phyloP scores from a whole-genome alignment of 2,888 invertebrate species.

The Xanthia togata region DNA sequence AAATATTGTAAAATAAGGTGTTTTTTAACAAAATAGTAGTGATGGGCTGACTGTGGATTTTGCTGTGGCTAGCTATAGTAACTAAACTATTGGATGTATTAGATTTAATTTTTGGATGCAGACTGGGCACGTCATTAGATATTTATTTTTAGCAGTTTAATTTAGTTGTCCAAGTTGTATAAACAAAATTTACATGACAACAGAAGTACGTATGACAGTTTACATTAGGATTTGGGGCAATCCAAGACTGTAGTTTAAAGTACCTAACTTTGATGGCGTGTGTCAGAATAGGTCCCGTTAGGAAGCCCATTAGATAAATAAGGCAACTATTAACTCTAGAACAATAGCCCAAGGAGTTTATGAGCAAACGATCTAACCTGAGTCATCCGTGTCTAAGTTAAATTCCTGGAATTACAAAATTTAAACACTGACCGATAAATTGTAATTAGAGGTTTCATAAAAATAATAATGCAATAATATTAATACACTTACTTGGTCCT shows the following conservation, averaged over 20 bases:
- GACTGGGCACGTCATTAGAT: no score
- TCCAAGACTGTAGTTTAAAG: conserved; percentile 25
- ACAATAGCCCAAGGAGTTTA: conserved; percentile 46
- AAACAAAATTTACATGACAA: no score
- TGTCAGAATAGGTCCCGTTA: conserved; percentile 34
- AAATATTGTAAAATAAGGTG: no score
- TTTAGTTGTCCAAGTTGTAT: no score
- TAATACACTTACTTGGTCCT: conserved; percentile 81
- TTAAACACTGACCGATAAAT: background rate
- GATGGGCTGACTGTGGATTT: no score
- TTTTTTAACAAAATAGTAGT: no score
- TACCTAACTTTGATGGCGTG: background rate
- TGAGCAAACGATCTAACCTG: conserved; percentile 28
- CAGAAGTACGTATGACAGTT: background rate
- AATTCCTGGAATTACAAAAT: conserved; percentile 25
- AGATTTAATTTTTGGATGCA: no score
- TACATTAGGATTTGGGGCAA: conserved; percentile 4
- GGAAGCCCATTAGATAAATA: conserved; percentile 46
- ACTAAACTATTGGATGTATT: no score
- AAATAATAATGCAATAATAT: background rate
- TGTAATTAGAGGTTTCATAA: background rate
- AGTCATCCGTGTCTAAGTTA: conserved; percentile 41
- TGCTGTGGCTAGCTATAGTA: no score
- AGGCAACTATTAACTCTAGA: conserved; percentile 35
- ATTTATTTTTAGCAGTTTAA: no score